These are phyloP conservation scores for Scaptomyza reducta DNA, from an alignment of 2,888 invertebrate species.

Conservation along the genomic window DNA sequence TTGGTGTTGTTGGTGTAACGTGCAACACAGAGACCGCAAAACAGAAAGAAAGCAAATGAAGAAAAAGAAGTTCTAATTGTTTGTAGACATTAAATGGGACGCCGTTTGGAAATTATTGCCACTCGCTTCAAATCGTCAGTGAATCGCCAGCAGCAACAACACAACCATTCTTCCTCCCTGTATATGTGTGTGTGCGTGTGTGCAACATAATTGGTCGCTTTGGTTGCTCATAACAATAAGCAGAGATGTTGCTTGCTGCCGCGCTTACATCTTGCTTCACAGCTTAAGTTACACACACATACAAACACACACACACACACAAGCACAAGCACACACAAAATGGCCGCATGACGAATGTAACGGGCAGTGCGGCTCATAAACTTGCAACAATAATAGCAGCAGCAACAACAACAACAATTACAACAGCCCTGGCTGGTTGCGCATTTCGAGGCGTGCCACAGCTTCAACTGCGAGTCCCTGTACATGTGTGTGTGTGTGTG, in stretches of 20 bases:
- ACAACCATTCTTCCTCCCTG: background rate
- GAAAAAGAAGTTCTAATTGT: conserved; percentile 68
- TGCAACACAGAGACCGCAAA: conserved; percentile 24
- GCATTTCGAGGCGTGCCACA: conserved; percentile 58
- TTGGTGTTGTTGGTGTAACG: background rate
- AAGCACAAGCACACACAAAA: conserved; percentile 38
- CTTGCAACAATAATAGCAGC: conserved; percentile 64
- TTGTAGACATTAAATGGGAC: conserved; percentile 75
- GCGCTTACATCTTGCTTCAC: conserved; percentile 1
- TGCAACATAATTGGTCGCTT: conserved; percentile 63
- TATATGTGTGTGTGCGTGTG: conserved; percentile 16
- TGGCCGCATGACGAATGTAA: conserved; percentile 65
- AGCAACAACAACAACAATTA: conserved; percentile 6
- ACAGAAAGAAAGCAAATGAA: conserved; percentile 5
- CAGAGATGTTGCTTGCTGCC: conserved; percentile 51
- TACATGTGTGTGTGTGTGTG: conserved; percentile 19
- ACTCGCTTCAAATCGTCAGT: conserved; percentile 57
- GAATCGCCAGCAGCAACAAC: conserved; percentile 20
- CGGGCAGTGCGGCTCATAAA: conserved; percentile 73
- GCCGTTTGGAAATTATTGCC: conserved; percentile 77
- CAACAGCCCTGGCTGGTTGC: conserved; percentile 46
- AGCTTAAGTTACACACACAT: conserved; percentile 6
- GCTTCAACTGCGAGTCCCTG: conserved; percentile 46
- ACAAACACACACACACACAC: background rate
- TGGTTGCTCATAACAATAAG: conserved; percentile 71